Base-by-base conservation (phyloP, 2,888 invertebrate genomes). In the Tipula lateralis region DNA sequence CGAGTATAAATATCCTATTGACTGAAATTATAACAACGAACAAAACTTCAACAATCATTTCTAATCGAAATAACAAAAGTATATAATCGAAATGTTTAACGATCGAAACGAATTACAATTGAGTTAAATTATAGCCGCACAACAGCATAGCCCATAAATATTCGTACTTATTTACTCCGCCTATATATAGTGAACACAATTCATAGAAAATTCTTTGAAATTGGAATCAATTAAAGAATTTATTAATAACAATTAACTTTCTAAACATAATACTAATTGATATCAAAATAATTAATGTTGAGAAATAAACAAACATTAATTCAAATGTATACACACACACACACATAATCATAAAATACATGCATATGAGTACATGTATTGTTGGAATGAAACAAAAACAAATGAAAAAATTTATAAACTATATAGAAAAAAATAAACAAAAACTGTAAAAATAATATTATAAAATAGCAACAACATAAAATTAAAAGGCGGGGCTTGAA, bases 401-500 rank as follows among this genome's bases (percentile, higher is more conserved):
- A n/a, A n/a, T n/a, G 32, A 83, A 82, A 29, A 82, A 80, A 80
- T 19, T n/a, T 82, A 82, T 82, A 82, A 83, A 83, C 30, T 83
- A 36, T 19, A 19, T 83, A 34, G 9, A 83, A 36, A 32, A 5
- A 44, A 82, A 29, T 36, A 80, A 80, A 44, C 30, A 83, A 50
- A 50, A 85, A 19, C 29, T 80, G 82, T 84, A 36, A 83, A 83
- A 83, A 83, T 34, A 83, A 83, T 83, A 83, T 36, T 24, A 83
- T 83, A 83, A 83, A 83, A 34, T 34, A 83, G 34, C 83, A 30
- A 83, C 19, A 29, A 30, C 29, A 44, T 29, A 83, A 83, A 83
- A 29, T 29, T 34, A 13, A 34, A 84, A 50, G 85, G 85, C 85
- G 85, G 85, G 84, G 66, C 82, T 84, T 81, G 84, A 85, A 84